Conservation (phyloP, 2,797 vertebrate genomes). For the Siniperca scherzeri region DNA sequence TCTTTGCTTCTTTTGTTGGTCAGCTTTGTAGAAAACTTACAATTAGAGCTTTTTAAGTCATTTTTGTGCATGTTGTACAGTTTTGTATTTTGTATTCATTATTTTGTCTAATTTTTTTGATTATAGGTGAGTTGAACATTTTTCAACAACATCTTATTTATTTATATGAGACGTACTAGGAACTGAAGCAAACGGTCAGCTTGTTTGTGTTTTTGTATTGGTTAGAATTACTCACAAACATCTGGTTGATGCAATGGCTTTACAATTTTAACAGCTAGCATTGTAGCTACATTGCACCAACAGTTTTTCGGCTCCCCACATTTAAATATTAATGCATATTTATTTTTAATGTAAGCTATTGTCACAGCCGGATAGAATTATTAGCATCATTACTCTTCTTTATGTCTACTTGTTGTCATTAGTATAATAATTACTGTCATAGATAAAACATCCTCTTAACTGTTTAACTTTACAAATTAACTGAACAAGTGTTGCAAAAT, state of each 20-base stretch:
- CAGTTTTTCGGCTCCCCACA: not conserved
- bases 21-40: not conserved
- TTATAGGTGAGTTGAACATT: constrained; percentile 11
- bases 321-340: constrained; percentile 16
- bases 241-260: not conserved
- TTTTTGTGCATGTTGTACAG: constrained; percentile 14
- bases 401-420: constrained; percentile 17
- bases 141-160: not conserved
- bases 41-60: not conserved
- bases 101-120: not conserved
- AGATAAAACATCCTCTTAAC: constrained; percentile 1
- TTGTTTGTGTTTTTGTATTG: constrained; percentile 8
- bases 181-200: constrained; percentile 9
- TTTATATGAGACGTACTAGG: not conserved
- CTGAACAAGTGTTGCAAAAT: not conserved
- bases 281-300: not conserved
- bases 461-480: constrained; percentile 18
- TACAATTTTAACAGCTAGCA: not conserved
- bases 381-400: not conserved
- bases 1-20: constrained; percentile 35
- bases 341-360: not conserved
- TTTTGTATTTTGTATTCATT: constrained; percentile 3
- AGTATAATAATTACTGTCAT: not conserved
- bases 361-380: not conserved
- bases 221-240: not conserved